These are phyloP conservation scores for Stenopsyche tienmushanensis DNA, from an alignment of 1,140 invertebrate genomes.

Conservation along the genomic window DNA sequence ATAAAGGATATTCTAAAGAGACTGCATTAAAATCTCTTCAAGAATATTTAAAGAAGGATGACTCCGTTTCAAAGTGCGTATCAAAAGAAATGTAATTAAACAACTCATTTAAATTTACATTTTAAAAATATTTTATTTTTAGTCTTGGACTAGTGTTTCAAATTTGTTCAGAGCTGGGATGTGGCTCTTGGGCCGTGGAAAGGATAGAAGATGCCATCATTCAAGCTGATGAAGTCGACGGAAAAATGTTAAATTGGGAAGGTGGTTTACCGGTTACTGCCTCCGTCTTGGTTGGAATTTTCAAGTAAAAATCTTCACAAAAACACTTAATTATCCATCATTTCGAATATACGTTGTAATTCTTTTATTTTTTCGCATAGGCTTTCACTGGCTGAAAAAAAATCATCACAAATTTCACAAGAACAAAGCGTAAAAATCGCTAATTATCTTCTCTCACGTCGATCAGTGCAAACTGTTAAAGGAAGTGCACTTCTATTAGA, in stretches of 20 bases:
- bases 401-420: constrained; percentile 68
- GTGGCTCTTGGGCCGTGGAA: constrained; percentile 68
- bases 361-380: constrained; percentile 56
- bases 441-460: constrained; percentile 88
- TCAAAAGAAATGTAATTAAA: constrained; percentile 1
- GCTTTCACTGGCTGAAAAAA: constrained; percentile 68
- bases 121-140: constrained; percentile 40
- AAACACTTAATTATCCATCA: not conserved
- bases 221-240: constrained; percentile 94
- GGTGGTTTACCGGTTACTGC: constrained; percentile 73
- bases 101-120: too few relatives aligned
- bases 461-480: constrained; percentile 83
- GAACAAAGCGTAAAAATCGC: constrained; percentile 88
- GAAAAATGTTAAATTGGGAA: constrained; percentile 87
- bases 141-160: constrained; percentile 85
- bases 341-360: too few relatives aligned
- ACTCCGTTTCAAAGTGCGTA: constrained; percentile 67
- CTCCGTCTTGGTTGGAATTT: constrained; percentile 53
- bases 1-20: constrained; percentile 52
- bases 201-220: constrained; percentile 88
- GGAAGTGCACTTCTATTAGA: constrained; percentile 79
- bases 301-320: constrained; percentile 47
- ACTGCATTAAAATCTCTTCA: constrained; percentile 67
- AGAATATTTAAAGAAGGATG: constrained; percentile 73
- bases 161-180: constrained; percentile 69